These are phyloP conservation scores for Chaetodon trifasciatus DNA, from an alignment of 2,797 vertebrate genomes.

Conservation along the genomic window DNA sequence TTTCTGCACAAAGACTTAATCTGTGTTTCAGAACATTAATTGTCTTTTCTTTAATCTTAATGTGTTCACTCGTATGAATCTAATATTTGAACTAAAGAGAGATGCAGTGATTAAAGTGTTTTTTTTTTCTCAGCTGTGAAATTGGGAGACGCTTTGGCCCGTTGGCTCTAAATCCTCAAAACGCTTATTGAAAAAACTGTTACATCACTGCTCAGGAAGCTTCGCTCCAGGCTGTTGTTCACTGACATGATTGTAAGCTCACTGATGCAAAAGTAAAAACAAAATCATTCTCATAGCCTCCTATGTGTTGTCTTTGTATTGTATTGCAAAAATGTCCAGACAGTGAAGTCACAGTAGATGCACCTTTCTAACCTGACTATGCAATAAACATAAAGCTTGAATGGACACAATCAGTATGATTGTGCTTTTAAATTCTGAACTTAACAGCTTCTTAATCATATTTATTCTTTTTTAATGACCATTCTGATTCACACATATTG, in stretches of 20 bases:
- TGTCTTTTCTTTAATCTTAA: too few relatives aligned
- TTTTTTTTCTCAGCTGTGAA: slow-evolving; percentile 1
- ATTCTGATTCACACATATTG: too few relatives aligned
- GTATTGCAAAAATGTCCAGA: neutral
- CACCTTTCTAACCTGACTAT: neutral
- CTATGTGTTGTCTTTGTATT: neutral
- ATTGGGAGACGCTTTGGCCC: neutral
- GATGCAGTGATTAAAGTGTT: neutral
- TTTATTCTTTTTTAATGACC: neutral
- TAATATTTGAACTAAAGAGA: neutral
- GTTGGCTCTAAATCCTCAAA: slow-evolving; percentile 3
- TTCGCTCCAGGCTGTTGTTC: slow-evolving; percentile 14
- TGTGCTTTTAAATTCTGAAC: neutral
- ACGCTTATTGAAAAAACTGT: slow-evolving; percentile 1
- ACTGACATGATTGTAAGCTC: neutral
- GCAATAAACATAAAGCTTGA: neutral
- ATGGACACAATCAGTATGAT: neutral
- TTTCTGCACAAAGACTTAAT: neutral
- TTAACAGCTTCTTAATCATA: neutral
- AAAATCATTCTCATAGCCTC: neutral
- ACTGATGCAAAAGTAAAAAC: neutral
- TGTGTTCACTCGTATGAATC: neutral
- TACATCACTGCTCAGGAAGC: neutral
- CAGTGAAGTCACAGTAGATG: rapidly evolving
- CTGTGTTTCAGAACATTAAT: neutral